Base-by-base conservation (phyloP, 2,113 vertebrate species). In the Sceloporus undulatus region DNA sequence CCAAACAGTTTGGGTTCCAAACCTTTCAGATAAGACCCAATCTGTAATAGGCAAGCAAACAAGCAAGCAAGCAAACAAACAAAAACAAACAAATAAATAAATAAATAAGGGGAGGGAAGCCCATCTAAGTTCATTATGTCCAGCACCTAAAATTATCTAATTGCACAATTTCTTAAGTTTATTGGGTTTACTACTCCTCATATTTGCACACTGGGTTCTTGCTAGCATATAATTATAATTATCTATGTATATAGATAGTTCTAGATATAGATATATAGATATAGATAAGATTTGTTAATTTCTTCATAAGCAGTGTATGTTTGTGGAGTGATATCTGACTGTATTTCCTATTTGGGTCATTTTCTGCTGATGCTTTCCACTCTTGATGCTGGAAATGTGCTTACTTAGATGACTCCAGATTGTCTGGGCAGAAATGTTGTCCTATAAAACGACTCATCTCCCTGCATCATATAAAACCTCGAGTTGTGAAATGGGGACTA, bases 371-470 rank as follows among this genome's bases (percentile, higher is more conserved):
- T 88, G 80, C 62, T 73, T 82, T 82, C 40, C 5, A 11, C 14
- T 73, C 25, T 27, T 27, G 21, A 27, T 65, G 62, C 29, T 27
- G 16, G 16, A 13, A 76, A 68, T 11, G n/a, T 54, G 29, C 73
- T 82, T 77, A 76, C 29, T 29, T 54, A 68, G 42, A 25, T 68
- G 86, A 77, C 86, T 83, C 86, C 86, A 77, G 86, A 52, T 68
- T 88, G 86, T 83, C 80, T 88, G 29, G n/a, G 73, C n/a, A 83
- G 59, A 38, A 16, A 88, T 83, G n/a, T 75, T 88, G 38, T 77
- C 80, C 71, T 54, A 21, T 18, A 66, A 77, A 59, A 82, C 19
- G 23, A 38, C 68, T 88, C 80, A 66, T 83, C 59, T 82, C 21
- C 59, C 68, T 76, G 42, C 42, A 7, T 88, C 73, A 76, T 68